Evolutionary conservation across 1,140 invertebrate genomes (phyloP).

Genomic region (Planococcus citri): DNA sequence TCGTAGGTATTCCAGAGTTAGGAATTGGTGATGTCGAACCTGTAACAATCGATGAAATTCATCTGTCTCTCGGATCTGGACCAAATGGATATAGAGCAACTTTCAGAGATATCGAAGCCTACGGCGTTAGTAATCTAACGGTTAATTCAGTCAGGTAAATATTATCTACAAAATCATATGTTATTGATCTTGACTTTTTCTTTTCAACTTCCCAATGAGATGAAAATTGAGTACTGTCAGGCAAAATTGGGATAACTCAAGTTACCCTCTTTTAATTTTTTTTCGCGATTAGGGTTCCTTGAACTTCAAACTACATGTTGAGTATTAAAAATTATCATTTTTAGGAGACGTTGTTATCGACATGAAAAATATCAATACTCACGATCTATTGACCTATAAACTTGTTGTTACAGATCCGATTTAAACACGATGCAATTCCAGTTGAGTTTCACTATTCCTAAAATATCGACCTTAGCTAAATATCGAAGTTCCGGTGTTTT

Average conservation of each 20-base stretch:
- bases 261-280: no score
- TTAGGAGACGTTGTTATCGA: no score
- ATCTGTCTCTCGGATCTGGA: conserved; percentile 58
- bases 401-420: conserved; percentile 59
- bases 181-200: no score
- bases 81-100: conserved; percentile 63
- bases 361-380: no score
- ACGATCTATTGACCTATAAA: no score
- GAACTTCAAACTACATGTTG: no score
- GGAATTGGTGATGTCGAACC: conserved; percentile 53
- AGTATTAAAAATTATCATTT: no score
- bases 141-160: conserved; percentile 56
- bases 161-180: no score
- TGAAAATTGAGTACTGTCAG: no score
- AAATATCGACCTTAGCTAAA: conserved; percentile 55
- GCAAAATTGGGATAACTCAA: no score
- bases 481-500: conserved; percentile 65
- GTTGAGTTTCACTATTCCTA: conserved; percentile 58
- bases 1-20: conserved; percentile 48
- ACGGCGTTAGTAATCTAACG: conserved; percentile 59
- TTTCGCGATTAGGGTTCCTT: no score
- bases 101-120: conserved; percentile 62
- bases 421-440: conserved; percentile 63
- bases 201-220: no score
- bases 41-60: conserved; percentile 61